A percentile compares a stretch with the other conserved stretches of the same genome.
Evolutionary conservation across 2,888 invertebrate genomes (phyloP).

Genomic region (Aleiodes alternator): DNA sequence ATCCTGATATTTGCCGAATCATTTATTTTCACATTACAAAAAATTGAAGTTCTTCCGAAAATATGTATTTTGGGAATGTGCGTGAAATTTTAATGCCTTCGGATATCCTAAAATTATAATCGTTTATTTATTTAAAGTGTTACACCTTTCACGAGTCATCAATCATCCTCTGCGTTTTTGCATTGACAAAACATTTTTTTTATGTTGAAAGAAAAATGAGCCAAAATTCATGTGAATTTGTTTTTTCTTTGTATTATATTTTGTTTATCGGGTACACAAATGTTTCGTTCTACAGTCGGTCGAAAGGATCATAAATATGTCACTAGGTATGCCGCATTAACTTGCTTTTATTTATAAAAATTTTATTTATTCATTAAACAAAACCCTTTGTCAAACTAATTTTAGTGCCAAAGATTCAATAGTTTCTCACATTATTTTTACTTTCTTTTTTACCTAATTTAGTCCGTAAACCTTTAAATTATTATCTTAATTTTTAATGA

Average conservation of each 20-base stretch:
- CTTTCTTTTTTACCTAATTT: background rate
- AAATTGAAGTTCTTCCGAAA: background rate
- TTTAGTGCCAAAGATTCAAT: background rate
- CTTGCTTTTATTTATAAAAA: slow-evolving; percentile 43
- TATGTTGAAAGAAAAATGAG: background rate
- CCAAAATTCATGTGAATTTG: background rate
- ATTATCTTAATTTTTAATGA: background rate
- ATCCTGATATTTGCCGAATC: too few relatives aligned
- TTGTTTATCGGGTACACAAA: slow-evolving; percentile 49
- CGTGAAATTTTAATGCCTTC: slow-evolving; percentile 39
- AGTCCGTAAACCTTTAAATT: background rate
- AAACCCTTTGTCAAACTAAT: slow-evolving; percentile 8
- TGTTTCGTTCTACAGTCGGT: slow-evolving; percentile 55
- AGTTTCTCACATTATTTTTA: slow-evolving; percentile 4
- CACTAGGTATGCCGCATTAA: slow-evolving; percentile 55
- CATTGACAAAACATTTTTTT: background rate
- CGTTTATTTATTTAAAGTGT: slow-evolving; percentile 37
- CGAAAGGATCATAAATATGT: slow-evolving; percentile 54
- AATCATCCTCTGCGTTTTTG: background rate
- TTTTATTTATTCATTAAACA: slow-evolving; percentile 7
- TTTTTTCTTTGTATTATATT: slow-evolving; percentile 41
- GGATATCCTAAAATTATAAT: slow-evolving; percentile 49
- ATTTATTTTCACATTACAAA: too few relatives aligned
- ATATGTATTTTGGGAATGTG: background rate
- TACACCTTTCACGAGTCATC: slow-evolving; percentile 38